Evolutionary conservation across 2,797 vertebrate genomes (phyloP).

Genomic region (Pitangus sulphuratus): DNA sequence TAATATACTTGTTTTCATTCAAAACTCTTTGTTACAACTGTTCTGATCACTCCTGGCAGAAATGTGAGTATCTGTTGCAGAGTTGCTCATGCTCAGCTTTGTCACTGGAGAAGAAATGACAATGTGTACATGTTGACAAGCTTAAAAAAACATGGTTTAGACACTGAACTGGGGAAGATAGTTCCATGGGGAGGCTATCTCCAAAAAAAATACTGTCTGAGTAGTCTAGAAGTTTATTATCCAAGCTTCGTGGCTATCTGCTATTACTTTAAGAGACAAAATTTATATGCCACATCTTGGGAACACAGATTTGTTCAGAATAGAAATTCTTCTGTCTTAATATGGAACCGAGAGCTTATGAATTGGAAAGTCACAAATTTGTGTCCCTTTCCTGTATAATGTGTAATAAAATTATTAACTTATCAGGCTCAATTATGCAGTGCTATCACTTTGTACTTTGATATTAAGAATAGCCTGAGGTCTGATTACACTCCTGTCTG

Average conservation of each 20-base stretch:
- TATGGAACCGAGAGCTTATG: not conserved
- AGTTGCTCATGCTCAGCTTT: not conserved
- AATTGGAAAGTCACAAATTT: not conserved
- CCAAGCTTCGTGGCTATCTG: not conserved
- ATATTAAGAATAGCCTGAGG: not conserved
- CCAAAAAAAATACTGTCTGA: not conserved
- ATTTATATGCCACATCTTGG: not conserved
- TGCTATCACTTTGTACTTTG: not conserved
- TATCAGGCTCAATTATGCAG: not conserved
- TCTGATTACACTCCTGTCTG: not conserved
- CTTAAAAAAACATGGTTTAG: not conserved
- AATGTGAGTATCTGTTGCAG: not conserved
- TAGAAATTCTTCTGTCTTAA: not conserved
- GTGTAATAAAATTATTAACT: not conserved
- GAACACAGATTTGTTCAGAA: not conserved
- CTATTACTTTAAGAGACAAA: not conserved
- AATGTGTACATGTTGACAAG: not conserved
- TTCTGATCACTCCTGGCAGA: not conserved
- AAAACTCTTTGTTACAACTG: not conserved
- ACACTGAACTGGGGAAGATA: not conserved
- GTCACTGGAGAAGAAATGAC: not conserved
- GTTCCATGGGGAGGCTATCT: not conserved
- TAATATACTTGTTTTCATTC: not conserved
- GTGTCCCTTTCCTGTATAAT: not conserved
- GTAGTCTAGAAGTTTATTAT: not conserved